Percentiles rank a stretch among this genome's conserved stretches.
phyloP scores from a whole-genome alignment of 2,797 vertebrate genomes.

The Luscinia luscinia region DNA sequence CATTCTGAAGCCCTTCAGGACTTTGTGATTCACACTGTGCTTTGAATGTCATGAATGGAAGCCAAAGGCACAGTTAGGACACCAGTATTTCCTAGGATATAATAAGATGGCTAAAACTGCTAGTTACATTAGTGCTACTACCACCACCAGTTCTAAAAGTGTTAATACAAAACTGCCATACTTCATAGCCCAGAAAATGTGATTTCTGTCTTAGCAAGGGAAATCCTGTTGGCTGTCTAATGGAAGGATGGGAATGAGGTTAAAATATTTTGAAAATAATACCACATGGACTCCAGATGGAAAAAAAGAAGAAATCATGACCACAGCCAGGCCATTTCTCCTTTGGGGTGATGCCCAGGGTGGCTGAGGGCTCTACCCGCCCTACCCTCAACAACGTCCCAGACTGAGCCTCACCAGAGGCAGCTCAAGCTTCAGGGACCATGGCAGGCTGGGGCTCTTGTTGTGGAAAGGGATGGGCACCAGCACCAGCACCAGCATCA shows the following conservation, averaged over 20 bases:
- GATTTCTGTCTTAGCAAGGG: background rate
- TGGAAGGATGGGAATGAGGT: background rate
- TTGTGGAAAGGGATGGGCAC: rapidly evolving
- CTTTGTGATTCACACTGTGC: background rate
- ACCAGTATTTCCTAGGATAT: background rate
- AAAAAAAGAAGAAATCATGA: background rate
- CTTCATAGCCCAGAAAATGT: background rate
- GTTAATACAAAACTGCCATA: background rate
- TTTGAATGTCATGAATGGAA: background rate
- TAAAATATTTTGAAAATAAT: background rate
- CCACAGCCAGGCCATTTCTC: background rate
- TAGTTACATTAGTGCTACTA: background rate
- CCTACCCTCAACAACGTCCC: background rate
- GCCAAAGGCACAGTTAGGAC: background rate
- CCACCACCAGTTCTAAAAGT: background rate
- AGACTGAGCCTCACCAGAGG: rapidly evolving
- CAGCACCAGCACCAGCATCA: background rate
- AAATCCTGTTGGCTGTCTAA: rapidly evolving
- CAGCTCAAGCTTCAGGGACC: background rate
- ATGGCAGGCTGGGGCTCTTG: rapidly evolving
- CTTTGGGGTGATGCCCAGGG: rapidly evolving
- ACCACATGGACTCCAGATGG: rapidly evolving
- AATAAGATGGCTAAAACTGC: background rate
- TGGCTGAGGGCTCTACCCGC: background rate
- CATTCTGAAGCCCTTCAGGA: background rate